A percentile compares a stretch with the other conserved stretches of the same genome.
phyloP scores from a whole-genome alignment of 2,888 invertebrate species.

The Erebia epiphron region DNA sequence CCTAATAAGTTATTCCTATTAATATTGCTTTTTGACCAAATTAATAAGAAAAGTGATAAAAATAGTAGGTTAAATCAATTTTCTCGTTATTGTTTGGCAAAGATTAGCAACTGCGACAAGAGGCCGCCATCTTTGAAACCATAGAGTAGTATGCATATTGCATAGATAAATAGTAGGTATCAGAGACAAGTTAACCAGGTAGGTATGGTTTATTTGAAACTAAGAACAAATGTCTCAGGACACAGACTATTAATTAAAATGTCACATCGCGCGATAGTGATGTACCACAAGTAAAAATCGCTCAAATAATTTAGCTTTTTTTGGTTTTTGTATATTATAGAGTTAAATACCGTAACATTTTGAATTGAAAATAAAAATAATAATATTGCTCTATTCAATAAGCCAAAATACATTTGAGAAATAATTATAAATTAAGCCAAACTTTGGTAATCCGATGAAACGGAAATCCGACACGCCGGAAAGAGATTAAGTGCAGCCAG shows the following conservation, averaged over 20 bases:
- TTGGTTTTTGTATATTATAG: neutral
- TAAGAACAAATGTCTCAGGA: constrained; percentile 51
- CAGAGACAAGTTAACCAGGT: no score
- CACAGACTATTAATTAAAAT: constrained; percentile 33
- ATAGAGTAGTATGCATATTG: no score
- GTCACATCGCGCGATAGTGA: constrained; percentile 29
- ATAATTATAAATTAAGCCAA: no score
- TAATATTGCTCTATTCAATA: no score
- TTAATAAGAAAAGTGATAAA: constrained; percentile 49
- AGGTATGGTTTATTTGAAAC: no score
- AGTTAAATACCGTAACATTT: no score
- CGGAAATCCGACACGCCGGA: no score
- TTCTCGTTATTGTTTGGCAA: constrained; percentile 79
- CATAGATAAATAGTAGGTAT: no score
- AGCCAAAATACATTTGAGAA: neutral
- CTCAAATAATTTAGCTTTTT: neutral
- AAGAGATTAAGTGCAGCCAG: no score
- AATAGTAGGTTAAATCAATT: constrained; percentile 67
- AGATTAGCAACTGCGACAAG: constrained; percentile 81
- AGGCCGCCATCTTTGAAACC: constrained; percentile 81
- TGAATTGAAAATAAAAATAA: no score
- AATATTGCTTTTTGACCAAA: constrained; percentile 43
- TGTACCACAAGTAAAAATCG: neutral
- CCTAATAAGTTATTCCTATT: constrained; percentile 50
- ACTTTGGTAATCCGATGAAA: no score